Conservation (phyloP, 2,797 vertebrate genomes). For the Phylloscopus collybita region DNA sequence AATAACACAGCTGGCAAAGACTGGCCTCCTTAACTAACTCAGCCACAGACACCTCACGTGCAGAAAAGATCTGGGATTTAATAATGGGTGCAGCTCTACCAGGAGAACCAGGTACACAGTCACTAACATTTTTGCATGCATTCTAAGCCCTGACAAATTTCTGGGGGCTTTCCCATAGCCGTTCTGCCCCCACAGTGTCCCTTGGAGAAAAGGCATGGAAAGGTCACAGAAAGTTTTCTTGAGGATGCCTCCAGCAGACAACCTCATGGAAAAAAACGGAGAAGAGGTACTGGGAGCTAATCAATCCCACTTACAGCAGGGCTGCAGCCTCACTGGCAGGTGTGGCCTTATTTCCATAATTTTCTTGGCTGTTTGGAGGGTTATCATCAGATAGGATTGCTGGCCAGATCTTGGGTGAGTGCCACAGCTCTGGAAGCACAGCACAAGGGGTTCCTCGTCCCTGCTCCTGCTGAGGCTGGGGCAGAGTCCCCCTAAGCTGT, state of each 20-base stretch:
- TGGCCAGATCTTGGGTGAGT: accelerated
- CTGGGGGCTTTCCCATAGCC: accelerated
- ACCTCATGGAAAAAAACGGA: background rate
- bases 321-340: background rate
- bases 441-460: accelerated
- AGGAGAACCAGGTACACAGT: background rate
- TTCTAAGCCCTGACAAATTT: background rate
- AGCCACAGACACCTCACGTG: accelerated
- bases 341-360: background rate
- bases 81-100: background rate
- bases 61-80: background rate
- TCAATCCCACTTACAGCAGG: background rate
- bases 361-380: background rate
- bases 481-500: background rate
- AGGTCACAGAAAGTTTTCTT: background rate
- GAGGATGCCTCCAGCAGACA: background rate
- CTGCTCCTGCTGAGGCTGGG: background rate
- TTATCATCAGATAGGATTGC: background rate
- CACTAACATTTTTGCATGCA: background rate
- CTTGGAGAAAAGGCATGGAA: background rate
- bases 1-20: background rate
- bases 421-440: accelerated
- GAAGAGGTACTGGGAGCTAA: background rate
- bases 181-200: background rate
- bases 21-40: background rate